These are phyloP conservation scores for Leucophenga varia DNA, from an alignment of 1,140 invertebrate genomes.

Conservation along the genomic window DNA sequence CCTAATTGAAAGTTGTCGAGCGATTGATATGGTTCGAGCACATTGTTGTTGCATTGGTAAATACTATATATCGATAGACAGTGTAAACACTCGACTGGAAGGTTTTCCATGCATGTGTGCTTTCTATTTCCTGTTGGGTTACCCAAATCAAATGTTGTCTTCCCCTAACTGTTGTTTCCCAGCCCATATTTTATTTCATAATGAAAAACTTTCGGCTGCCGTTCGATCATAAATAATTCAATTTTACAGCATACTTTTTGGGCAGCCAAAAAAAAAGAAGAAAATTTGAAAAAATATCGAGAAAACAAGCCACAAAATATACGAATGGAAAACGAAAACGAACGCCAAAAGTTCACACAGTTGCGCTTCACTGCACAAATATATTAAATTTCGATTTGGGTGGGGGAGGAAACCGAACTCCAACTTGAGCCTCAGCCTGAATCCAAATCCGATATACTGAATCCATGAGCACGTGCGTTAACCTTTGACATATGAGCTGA, in stretches of 20 bases:
- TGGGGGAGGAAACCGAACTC: slow-evolving; percentile 20
- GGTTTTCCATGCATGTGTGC: background rate
- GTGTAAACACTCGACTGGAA: background rate
- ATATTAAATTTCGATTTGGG: slow-evolving; percentile 51
- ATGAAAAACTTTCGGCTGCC: slow-evolving; percentile 5
- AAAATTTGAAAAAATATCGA: slow-evolving; percentile 15
- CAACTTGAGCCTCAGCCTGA: slow-evolving; percentile 2
- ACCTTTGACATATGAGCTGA: slow-evolving; percentile 47
- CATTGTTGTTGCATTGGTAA: slow-evolving; percentile 17
- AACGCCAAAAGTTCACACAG: slow-evolving; percentile 29
- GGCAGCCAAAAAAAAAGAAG: slow-evolving; percentile 4
- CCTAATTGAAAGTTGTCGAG: slow-evolving; percentile 47
- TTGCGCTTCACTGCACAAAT: slow-evolving; percentile 35
- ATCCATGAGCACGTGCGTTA: slow-evolving; percentile 47
- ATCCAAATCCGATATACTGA: background rate
- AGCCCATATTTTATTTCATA: too few species aligned
- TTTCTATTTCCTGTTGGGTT: background rate
- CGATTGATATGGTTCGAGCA: background rate
- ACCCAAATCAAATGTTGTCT: slow-evolving; percentile 21
- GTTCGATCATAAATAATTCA: slow-evolving; percentile 47
- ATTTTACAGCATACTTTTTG: slow-evolving; percentile 41
- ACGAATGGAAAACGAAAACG: slow-evolving; percentile 10
- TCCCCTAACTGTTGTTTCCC: background rate
- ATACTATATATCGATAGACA: slow-evolving; percentile 4
- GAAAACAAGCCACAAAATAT: slow-evolving; percentile 17